phyloP scores from a whole-genome alignment of 2,113 vertebrate genomes.

The Trematocara macrostoma region DNA sequence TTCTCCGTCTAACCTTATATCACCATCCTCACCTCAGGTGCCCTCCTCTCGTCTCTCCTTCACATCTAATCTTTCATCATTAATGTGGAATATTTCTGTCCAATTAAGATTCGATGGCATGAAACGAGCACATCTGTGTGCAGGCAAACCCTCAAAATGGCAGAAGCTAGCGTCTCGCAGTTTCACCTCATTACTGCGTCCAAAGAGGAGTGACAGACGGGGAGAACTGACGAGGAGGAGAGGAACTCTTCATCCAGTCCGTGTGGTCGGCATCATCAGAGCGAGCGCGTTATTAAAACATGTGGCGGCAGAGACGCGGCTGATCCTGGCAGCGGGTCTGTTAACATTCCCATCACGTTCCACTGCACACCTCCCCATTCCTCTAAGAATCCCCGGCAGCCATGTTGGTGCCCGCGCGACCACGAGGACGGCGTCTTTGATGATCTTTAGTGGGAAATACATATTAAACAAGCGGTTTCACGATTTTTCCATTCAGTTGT shows the following conservation, averaged over 20 bases:
- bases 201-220: not conserved
- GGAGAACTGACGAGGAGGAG: not conserved
- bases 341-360: conserved; percentile 39
- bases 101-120: not conserved
- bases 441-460: not conserved
- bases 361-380: conserved; percentile 39
- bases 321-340: not conserved
- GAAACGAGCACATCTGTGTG: not conserved
- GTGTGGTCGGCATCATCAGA: not conserved
- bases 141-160: not conserved
- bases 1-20: not conserved
- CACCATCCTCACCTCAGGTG: not conserved
- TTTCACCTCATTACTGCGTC: not conserved
- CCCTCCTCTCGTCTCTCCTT: not conserved
- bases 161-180: not conserved
- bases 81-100: not conserved
- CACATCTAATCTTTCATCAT: not conserved
- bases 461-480: not conserved
- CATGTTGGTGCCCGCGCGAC: not conserved
- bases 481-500: not conserved
- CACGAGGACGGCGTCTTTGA: not conserved
- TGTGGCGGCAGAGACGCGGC: not conserved
- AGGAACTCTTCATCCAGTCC: not conserved
- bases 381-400: conserved; percentile 11
- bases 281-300: not conserved